These are phyloP conservation scores for Phenganax subtilis DNA, from an alignment of 92 coral and sea anemone genomes.

Conservation along the genomic window DNA sequence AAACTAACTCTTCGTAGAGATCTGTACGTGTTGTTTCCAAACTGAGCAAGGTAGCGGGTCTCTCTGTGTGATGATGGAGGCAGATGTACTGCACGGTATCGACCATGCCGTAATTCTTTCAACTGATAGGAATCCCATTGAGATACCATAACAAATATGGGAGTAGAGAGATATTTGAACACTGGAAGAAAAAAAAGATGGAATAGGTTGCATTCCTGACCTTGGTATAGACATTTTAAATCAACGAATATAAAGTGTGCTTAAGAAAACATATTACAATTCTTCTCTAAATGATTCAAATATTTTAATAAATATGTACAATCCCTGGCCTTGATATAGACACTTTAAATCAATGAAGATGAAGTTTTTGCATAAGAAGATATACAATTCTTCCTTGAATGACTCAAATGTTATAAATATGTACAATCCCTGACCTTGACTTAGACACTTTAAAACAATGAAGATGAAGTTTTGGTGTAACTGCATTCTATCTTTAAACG, in stretches of 20 bases:
- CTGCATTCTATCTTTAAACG: too few relatives aligned
- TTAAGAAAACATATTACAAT: too few relatives aligned
- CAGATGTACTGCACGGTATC: constrained; percentile 68
- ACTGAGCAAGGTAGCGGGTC: constrained; percentile 74
- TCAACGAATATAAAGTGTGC: not conserved
- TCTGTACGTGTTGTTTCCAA: constrained; percentile 92
- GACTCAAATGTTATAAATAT: too few relatives aligned
- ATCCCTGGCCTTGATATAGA: too few relatives aligned
- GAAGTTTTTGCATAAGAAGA: too few relatives aligned
- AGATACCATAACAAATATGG: constrained; percentile 94
- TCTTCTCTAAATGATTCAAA: too few relatives aligned
- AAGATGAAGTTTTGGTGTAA: too few relatives aligned
- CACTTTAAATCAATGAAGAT: too few relatives aligned
- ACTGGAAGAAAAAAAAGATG: constrained; percentile 44
- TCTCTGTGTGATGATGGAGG: constrained; percentile 85
- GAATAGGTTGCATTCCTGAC: not conserved
- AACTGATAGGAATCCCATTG: constrained; percentile 98
- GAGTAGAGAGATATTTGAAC: constrained; percentile 67
- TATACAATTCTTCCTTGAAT: too few relatives aligned
- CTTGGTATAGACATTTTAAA: not conserved
- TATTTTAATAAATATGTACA: too few relatives aligned
- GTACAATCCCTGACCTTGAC: too few relatives aligned
- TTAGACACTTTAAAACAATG: too few relatives aligned
- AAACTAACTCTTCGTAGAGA: constrained; percentile 81
- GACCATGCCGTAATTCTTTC: constrained; percentile 70